A percentile compares a stretch with the other conserved stretches of the same genome.
Conservation (phyloP, 2,888 invertebrate species). For the Cryptosula pallasiana region DNA sequence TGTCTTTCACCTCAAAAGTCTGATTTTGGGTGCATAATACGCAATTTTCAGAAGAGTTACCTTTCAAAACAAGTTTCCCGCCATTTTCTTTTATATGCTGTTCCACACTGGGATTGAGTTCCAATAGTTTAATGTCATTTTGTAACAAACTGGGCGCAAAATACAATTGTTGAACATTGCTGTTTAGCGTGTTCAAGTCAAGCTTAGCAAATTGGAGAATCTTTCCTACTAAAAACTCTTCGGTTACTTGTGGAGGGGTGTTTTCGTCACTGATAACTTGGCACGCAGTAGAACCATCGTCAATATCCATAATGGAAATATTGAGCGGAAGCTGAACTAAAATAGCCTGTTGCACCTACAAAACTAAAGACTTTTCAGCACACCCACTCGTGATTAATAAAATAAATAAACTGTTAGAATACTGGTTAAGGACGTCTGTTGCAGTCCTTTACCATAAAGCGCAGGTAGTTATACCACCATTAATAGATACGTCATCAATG, state of each 20-base stretch:
- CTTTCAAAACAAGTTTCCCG: slow-evolving; percentile 18
- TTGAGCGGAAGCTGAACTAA: too few species aligned
- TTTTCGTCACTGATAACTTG: too few species aligned
- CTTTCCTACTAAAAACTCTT: background rate
- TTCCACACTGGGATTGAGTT: background rate
- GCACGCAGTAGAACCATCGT: too few species aligned
- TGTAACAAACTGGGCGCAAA: background rate
- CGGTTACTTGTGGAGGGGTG: background rate
- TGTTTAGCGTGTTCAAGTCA: background rate
- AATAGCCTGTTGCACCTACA: too few species aligned
- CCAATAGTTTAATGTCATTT: background rate
- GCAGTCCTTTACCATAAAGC: too few species aligned
- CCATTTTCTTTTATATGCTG: background rate
- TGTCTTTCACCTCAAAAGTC: slow-evolving; percentile 13
- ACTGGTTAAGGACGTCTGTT: too few species aligned
- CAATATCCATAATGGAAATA: too few species aligned
- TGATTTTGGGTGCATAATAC: background rate
- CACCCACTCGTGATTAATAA: too few species aligned
- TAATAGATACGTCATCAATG: too few species aligned
- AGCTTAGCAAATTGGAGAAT: slow-evolving; percentile 13
- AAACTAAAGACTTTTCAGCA: too few species aligned
- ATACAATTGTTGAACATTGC: slow-evolving; percentile 4
- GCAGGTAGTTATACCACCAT: too few species aligned
- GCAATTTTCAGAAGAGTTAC: background rate
- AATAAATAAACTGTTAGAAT: too few species aligned